Base-by-base conservation (phyloP, 2,888 invertebrate genomes). In the Muschampia plurimacula region DNA sequence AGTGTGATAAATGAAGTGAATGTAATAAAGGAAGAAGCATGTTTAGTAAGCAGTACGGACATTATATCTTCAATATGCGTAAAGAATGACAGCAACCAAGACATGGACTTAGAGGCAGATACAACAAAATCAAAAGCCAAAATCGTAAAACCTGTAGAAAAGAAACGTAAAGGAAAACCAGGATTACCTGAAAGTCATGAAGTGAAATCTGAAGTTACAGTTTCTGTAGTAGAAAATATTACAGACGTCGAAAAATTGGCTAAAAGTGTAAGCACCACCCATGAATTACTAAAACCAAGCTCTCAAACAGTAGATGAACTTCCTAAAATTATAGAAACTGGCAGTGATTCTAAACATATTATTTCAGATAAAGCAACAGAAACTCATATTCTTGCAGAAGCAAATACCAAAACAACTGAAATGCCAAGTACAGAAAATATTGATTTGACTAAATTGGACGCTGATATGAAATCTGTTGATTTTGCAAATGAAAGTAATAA, bases 141-240 rank as follows among this genome's bases (percentile, higher is more conserved):
- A 85, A 89, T 91, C 28, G 88, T 84, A 10, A 91, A 92, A 78
- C 89, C 92, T 6, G 90, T 91, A 2, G 89, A 91, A 73, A 91
- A 89, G 73, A 92, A 89, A 80, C 80, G 79, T 1, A 89, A 88
- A 82, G 84, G 74, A 80, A 80, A 75, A 72, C 67, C 36, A 49
- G 65, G 77, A 63, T 65, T 66, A 15, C 15, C 32, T 55, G 69
- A 74, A 70, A 55, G 10, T 32, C 12, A 2, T 28, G 44, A 63
- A 32, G 32, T 32, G 12, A 65, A 52, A 39, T 2, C n/a, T 13
- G 13, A 15, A 57, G 74, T 78, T 65, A 76, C 67, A 28, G 74
- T 73, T 13, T 60, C 46, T 41, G 80, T 78, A 44, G 79, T 75
- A 67, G 67, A 73, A 12, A 80, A 15, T 8, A n/a, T 32, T 41